Evolutionary conservation across 2,113 vertebrate genomes (phyloP), one percentile per base, ranked within the genome.

Genomic region (Amblyopsis rosae): DNA sequence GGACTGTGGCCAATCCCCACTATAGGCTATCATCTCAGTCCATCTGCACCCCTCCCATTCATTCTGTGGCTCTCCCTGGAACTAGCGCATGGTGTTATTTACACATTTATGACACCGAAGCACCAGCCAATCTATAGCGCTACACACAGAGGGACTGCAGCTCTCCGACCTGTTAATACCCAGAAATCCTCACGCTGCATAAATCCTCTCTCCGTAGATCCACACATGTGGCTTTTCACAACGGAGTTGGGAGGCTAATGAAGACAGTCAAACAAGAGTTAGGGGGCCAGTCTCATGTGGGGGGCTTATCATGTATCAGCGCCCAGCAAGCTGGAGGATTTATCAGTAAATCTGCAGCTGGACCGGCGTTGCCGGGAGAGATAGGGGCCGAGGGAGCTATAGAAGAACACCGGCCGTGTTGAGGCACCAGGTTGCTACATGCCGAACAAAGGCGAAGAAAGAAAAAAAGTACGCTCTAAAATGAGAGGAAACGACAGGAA

Each of bases 71-170:
- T 62, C 75, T 82, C 65, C 73, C 80, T 74, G 70, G 73, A 59
- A 78, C 69, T 49, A 79, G 88, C 89, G 88, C 89, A 88, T 90
- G 89, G 86, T 17, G 70, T 82, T 90, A 88, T 88, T 90, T 89
- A 90, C 89, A 90, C 86, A 89, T 90, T 90, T 88, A 88, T 90
- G 89, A 88, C 85, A 84, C 82, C 55, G 79, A 75, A 61, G 66
- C 73, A 72, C 11, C 35, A 80, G 83, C 73, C 86, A 78, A 79
- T 83, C 78, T 79, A 79, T 75, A 68, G 17, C 16, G 15, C 47
- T 16, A 15, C 50, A 72, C 7, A 11, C 41, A 50, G 48, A 16
- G 11, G 33, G 19, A 48, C 12, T 13, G 13, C 32, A 35, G 32
- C 50, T 32, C 8, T 32, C 19, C 26, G 7, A 26, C 13, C 48